Evolutionary conservation across 2,113 vertebrate genomes (phyloP).

Genomic region (Promerops cafer): DNA sequence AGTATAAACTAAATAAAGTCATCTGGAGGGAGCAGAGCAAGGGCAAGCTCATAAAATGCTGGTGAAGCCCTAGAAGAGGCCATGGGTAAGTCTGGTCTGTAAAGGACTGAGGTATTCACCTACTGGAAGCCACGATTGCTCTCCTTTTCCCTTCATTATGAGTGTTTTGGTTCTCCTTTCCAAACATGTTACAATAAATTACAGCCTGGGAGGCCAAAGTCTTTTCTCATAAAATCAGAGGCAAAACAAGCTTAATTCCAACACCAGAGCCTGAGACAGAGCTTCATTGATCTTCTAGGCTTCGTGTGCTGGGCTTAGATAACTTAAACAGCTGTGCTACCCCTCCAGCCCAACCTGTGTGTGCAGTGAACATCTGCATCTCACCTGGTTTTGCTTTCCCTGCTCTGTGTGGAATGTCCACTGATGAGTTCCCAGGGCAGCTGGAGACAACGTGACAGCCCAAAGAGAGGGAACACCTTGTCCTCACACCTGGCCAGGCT

Average conservation of each 20-base stretch:
- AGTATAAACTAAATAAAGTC: neutral
- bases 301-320: neutral
- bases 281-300: accelerated
- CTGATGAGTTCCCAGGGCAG: neutral
- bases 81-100: neutral
- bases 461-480: neutral
- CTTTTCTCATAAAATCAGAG: neutral
- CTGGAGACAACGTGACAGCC: neutral
- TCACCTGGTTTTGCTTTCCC: neutral
- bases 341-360: neutral
- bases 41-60: neutral
- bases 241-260: neutral
- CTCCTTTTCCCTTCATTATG: neutral
- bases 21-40: neutral
- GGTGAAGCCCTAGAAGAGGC: neutral
- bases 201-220: neutral
- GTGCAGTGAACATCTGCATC: neutral
- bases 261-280: neutral
- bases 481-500: neutral
- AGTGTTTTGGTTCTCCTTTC: neutral
- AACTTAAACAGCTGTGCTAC: neutral
- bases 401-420: accelerated
- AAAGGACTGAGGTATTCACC: neutral
- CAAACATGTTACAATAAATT: neutral
- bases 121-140: neutral